phyloP scores from a whole-genome alignment of 2,113 vertebrate species.

The Pangasianodon hypophthalmus region DNA sequence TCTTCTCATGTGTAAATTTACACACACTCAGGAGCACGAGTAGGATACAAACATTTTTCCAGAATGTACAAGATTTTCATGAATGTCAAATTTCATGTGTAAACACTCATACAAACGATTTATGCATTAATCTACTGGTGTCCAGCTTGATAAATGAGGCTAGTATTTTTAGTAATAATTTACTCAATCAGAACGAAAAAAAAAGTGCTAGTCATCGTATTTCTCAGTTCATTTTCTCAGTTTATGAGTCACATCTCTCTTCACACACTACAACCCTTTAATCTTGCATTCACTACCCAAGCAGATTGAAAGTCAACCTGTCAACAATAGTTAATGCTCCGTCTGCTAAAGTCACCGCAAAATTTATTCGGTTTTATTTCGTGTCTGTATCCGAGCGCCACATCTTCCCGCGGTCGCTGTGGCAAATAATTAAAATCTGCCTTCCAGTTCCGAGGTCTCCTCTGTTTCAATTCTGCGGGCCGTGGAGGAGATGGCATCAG shows the following conservation, averaged over 20 bases:
- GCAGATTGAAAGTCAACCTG: slow-evolving; percentile 13
- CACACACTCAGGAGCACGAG: background rate
- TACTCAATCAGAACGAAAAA: background rate
- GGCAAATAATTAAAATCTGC: slow-evolving; percentile 27
- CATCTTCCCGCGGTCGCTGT: background rate
- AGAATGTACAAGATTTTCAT: background rate
- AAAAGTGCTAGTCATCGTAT: background rate
- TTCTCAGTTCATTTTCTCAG: background rate
- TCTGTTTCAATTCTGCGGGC: slow-evolving; percentile 15
- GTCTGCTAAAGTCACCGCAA: background rate
- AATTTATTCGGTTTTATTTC: background rate
- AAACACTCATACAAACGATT: background rate
- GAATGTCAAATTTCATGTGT: background rate
- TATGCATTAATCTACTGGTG: background rate
- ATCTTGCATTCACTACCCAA: background rate
- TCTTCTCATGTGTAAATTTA: background rate
- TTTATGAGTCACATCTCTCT: background rate
- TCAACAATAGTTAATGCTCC: slow-evolving; percentile 4
- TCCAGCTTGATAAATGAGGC: background rate
- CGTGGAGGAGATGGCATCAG: slow-evolving; percentile 14
- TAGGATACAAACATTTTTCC: background rate
- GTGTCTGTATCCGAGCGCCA: slow-evolving; percentile 1
- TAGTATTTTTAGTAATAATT: background rate
- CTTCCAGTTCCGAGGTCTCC: slow-evolving; percentile 12
- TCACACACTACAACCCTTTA: background rate